Evolutionary conservation across 1,140 invertebrate species (phyloP), one percentile per base, ranked within the genome.

Genomic region (Sipha flava): DNA sequence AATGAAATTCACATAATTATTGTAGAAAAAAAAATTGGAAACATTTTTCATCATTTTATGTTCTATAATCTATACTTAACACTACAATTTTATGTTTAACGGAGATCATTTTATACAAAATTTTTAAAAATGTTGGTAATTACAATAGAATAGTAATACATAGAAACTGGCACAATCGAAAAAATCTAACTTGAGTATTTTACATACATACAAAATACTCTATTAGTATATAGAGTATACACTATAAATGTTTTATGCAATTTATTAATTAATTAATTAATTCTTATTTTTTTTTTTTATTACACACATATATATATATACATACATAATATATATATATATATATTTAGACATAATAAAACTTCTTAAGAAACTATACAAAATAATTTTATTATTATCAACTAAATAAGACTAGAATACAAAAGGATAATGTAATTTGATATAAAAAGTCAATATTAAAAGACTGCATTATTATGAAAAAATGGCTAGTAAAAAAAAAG

Each of bases 321-420:
- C 23, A 59, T 23, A 59, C 16, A 6, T n/a, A 26, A 23, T 23
- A 21, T 21, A 59, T 59, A 26, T 23, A 59, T 59, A 59, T 23
- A 21, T 59, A 59, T 59, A n/a, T 23, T 29, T 23, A 6, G 16
- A 77, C 43, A 77, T 77, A 59, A 77, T 77, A 57, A 75, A 77
- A 43, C 37, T 59, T 59, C 21, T 52, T 77, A 54, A 72, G 7
- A 59, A 14, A 40, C 72, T 77, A 59, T 43, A 77, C 73, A 77
- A 59, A 49, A 77, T 57, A 57, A 37, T 57, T 40, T 40, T 77
- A 59, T 21, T 1, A 59, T 77, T 73, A 77, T 40, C 52, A 59
- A 7, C 73, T 59, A 77, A 77, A 59, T 77, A 40, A 77, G 73
- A 77, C 73, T 77, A 77, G 73, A 77, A 77, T 77, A 77, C 73